phyloP scores from a whole-genome alignment of 2,888 invertebrate species.

The Dromius quadrimaculatus region DNA sequence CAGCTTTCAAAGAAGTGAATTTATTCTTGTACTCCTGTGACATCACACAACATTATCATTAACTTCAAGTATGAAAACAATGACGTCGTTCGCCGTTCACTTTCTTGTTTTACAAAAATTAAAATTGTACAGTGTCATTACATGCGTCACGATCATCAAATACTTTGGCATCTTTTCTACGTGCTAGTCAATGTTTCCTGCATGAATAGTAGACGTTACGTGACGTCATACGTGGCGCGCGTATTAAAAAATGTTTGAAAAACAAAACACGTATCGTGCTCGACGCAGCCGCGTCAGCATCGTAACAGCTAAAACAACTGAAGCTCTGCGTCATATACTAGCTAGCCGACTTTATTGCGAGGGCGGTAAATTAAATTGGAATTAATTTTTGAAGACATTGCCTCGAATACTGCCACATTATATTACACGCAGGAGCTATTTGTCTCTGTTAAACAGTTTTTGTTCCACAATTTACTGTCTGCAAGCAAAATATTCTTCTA shows the following conservation, averaged over 20 bases:
- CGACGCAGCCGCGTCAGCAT: slow-evolving; percentile 18
- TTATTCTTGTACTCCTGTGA: not conserved
- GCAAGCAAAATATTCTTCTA: too few species aligned
- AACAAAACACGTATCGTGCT: slow-evolving; percentile 34
- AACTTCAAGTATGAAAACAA: too few species aligned
- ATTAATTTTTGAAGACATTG: too few species aligned
- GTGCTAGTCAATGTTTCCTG: slow-evolving; percentile 5
- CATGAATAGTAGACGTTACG: slow-evolving; percentile 11
- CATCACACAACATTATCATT: not conserved
- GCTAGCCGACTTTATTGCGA: slow-evolving; percentile 6
- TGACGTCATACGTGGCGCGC: slow-evolving; percentile 39
- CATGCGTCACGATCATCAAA: slow-evolving; percentile 7
- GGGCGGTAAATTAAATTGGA: not conserved
- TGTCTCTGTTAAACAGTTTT: too few species aligned
- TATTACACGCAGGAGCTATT: too few species aligned
- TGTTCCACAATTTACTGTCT: too few species aligned
- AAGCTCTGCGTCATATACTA: slow-evolving; percentile 2
- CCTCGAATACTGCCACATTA: too few species aligned
- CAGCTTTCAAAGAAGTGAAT: too few species aligned
- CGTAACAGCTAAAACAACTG: slow-evolving; percentile 1
- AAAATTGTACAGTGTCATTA: not conserved
- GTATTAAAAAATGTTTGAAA: slow-evolving; percentile 42
- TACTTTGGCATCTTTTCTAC: not conserved
- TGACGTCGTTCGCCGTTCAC: not conserved
- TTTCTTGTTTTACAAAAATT: slow-evolving; percentile 10